Conservation (phyloP, 2,888 invertebrate genomes). For the Sinodicranocentrus sp. region DNA sequence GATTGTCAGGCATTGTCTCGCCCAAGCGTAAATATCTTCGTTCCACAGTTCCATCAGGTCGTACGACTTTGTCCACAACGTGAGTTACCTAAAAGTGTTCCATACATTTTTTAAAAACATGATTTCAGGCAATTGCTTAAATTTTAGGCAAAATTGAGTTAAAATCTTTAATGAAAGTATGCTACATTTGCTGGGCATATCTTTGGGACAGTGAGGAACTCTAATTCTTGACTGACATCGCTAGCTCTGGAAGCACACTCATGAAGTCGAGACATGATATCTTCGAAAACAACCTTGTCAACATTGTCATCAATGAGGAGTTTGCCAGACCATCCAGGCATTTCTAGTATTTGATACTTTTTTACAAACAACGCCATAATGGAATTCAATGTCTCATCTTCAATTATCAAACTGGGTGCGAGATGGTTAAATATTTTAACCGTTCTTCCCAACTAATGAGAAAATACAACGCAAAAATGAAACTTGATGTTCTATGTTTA, state of each 20-base stretch:
- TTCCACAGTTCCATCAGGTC: constrained; percentile 10
- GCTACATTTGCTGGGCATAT: constrained; percentile 13
- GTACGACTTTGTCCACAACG: constrained; percentile 21
- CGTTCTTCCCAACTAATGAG: constrained; percentile 41
- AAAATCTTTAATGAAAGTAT: background rate
- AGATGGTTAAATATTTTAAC: constrained; percentile 34
- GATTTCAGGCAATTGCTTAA: no score
- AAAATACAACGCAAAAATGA: background rate
- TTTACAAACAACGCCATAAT: constrained; percentile 31
- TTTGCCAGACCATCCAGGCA: constrained; percentile 25
- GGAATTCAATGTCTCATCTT: constrained; percentile 32
- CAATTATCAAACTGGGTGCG: constrained; percentile 24
- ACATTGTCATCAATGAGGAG: constrained; percentile 16
- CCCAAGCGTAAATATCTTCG: background rate
- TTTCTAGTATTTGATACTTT: constrained; percentile 37
- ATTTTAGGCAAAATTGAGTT: no score
- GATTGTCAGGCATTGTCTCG: constrained; percentile 22
- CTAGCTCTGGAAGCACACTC: constrained; percentile 40
- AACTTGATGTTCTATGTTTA: no score
- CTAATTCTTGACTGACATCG: constrained; percentile 37
- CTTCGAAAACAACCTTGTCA: constrained; percentile 11
- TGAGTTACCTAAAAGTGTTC: constrained; percentile 42
- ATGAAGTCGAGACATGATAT: constrained; percentile 27
- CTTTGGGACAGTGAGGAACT: background rate
- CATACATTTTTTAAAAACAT: no score